Evolutionary conservation across 2,797 vertebrate species (phyloP).

Genomic region (Sylvia borin): DNA sequence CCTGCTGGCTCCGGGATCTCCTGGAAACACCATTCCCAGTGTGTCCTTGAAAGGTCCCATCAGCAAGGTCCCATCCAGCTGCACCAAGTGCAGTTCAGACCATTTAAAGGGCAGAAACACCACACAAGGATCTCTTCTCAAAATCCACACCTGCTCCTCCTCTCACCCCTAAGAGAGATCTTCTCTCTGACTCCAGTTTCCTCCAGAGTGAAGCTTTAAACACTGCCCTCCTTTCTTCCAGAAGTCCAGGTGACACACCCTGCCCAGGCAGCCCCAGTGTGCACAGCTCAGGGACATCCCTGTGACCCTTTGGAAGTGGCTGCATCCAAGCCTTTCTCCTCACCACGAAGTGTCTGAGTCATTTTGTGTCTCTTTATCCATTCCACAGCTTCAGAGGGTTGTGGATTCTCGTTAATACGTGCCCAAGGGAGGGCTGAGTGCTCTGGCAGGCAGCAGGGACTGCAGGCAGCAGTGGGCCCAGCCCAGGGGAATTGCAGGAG

Average conservation of each 20-base stretch:
- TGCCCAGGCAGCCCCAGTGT: background rate
- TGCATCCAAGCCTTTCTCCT: background rate
- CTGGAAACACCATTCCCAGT: background rate
- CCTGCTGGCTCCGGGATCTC: background rate
- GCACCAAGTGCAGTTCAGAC: background rate
- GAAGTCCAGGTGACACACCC: background rate
- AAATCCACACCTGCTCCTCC: background rate
- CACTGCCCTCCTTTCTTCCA: background rate
- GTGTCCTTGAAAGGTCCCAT: background rate
- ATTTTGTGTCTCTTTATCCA: background rate
- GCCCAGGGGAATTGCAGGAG: background rate
- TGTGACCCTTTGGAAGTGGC: background rate
- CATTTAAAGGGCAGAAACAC: background rate
- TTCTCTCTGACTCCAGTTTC: background rate
- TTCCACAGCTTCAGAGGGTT: background rate
- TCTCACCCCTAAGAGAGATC: background rate
- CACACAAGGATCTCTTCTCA: background rate
- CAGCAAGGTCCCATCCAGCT: background rate
- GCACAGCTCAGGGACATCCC: background rate
- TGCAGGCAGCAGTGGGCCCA: background rate
- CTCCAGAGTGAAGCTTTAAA: background rate
- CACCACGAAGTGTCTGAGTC: background rate
- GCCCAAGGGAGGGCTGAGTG: background rate
- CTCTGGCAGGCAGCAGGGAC: background rate
- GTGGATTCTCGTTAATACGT: accelerated